Evolutionary conservation across 2,888 invertebrate genomes (phyloP), one percentile per base, ranked within the genome.

Genomic region (Rhogogaster chlorosoma): DNA sequence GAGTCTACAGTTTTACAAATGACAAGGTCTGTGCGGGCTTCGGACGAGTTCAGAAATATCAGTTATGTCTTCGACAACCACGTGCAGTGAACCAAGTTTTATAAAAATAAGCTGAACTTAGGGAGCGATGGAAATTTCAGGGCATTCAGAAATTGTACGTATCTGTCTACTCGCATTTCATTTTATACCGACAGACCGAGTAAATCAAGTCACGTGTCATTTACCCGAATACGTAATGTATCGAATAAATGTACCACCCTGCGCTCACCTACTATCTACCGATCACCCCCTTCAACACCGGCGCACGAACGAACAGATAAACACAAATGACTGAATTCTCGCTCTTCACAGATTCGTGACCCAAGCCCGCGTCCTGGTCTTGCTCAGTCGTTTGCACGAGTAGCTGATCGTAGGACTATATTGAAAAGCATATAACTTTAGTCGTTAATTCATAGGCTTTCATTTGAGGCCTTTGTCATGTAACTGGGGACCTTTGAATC

Each of bases 171-270:
- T 88, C 86, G 89, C 89, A 89, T 91, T 91, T 91, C 90, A 91
- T 91, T 90, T 90, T 88, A n/a, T n/a, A 84, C 84, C 73, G 85
- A 75, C 49, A 83, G 53, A 73, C 85, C 88, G 89, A 89, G 91
- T 92, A 91, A 92, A 92, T 92, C 92, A 92, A 91, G 90, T 90
- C 90, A 90, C 91, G 91, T 92, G 91, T 92, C 92, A 92, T 92
- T 92, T 92, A 92, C 91, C 90, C 90, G 91, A 91, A 92, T 92
- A 90, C 91, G 91, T 91, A 91, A 92, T 91, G 91, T 90, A 89
- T 90, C 91, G 90, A 89, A 89, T 91, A 91, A 91, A 91, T 91
- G 91, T 90, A 91, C 89, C 80, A 32, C 77, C 49, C 57, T 38
- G 22, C 61, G 12, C 45, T 49, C 53, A 18, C 49, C 49, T 9